Evolutionary conservation across 2,888 invertebrate species (phyloP), one percentile per base, ranked within the genome.

Genomic region (Vesta saturnalis): DNA sequence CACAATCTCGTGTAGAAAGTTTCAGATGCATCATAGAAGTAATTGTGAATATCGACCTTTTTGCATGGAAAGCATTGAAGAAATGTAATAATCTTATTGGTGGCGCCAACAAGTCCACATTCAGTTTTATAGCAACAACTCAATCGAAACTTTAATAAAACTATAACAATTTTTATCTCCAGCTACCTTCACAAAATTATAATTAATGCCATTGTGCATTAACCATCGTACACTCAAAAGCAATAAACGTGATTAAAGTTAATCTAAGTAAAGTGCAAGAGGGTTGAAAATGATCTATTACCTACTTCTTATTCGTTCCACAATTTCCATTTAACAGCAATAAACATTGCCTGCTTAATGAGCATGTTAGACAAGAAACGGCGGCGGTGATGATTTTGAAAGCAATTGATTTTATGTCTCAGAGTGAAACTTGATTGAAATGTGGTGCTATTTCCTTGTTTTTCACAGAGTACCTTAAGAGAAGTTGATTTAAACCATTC

Each of bases 281-380:
- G 52, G 19, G 19, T 52, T 21, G 19, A 18, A 52, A 52, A 52
- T 52, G 52, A 52, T 52, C 52, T 52, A 52, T 52, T 21, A 21
- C 19, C 52, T n/a, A n/a, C n/a, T n/a, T 52, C n/a, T 52, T 21
- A 52, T 52, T 52, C 52, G 19, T 52, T 52, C 19, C 21, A 52
- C 21, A 52, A 19, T 52, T 52, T 21, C 21, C 52, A 52, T 52
- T 49, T 49, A 18, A 15, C 10, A 18, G 47, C 47, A 49, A 49
- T 49, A 49, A 43, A 43, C 47, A 49, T 3, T 18, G 47, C 47
- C 18, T 49, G 1, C 15, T 15, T 52, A 52, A 52, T 52, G 52
- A 52, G 52, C 19, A 18, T 19, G 52, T 52, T 52, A 21, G 52
- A 52, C 52, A 21, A 52, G 52, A 52, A 52, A 12, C 43, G 43